Percentiles rank a stretch among this genome's conserved stretches.
These are phyloP conservation scores for Drosophila heteroneura DNA, from an alignment of 2,888 invertebrate species.

Conservation along the genomic window DNA sequence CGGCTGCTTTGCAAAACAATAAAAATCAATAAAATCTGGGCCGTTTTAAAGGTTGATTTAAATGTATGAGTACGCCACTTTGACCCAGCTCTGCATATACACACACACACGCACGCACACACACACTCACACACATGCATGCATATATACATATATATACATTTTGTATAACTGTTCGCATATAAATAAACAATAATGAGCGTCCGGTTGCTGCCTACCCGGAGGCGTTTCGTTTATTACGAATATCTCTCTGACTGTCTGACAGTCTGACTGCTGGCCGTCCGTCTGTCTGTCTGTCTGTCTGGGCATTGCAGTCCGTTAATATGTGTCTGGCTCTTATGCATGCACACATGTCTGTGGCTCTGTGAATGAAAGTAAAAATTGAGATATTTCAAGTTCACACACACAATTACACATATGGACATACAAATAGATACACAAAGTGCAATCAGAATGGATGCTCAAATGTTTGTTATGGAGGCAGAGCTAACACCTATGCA, in stretches of 20 bases:
- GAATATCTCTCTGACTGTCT: conserved; percentile 7
- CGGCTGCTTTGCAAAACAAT: conserved; percentile 38
- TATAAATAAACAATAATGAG: conserved; percentile 52
- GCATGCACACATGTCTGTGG: conserved; percentile 19
- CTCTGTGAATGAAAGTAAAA: conserved; percentile 63
- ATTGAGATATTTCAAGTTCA: conserved; percentile 74
- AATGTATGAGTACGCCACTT: conserved; percentile 55
- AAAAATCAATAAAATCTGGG: conserved; percentile 85
- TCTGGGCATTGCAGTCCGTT: neutral
- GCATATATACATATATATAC: neutral
- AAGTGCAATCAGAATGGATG: neutral
- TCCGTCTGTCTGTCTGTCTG: neutral
- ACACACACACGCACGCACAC: neutral
- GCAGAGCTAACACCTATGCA: neutral
- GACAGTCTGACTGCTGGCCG: neutral
- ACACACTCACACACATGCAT: neutral
- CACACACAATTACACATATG: conserved; percentile 14
- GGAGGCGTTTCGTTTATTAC: conserved; percentile 7
- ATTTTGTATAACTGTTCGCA: neutral
- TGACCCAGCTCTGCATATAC: conserved; percentile 1
- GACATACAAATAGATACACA: neutral
- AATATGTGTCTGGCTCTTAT: conserved; percentile 27
- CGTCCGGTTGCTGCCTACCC: conserved; percentile 33
- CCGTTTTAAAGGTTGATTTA: conserved; percentile 80
- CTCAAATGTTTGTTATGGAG: neutral